Conservation (phyloP, 2,888 invertebrate genomes). For the Camptogramma bilineatum region DNA sequence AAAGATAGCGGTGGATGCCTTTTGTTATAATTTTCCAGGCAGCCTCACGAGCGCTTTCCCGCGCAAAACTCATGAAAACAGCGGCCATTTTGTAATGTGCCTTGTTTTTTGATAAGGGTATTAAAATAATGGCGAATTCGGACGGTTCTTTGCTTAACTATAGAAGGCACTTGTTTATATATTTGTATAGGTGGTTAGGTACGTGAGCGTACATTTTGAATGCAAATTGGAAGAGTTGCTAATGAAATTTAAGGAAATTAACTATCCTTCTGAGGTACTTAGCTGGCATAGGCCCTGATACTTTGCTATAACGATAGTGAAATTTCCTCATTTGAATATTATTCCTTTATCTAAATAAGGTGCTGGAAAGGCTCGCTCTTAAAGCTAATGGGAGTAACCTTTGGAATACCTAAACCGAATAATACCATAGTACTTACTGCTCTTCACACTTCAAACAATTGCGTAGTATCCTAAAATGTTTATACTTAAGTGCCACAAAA, state of each 20-base stretch:
- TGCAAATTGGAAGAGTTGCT: slow-evolving; percentile 76
- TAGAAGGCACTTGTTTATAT: slow-evolving; percentile 68
- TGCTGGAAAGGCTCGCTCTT: slow-evolving; percentile 37
- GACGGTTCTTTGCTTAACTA: slow-evolving; percentile 69
- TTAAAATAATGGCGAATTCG: slow-evolving; percentile 82
- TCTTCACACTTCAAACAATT: neutral
- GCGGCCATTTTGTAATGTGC: slow-evolving; percentile 84
- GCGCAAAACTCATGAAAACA: slow-evolving; percentile 82
- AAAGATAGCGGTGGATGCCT: slow-evolving; percentile 86
- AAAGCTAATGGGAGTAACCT: slow-evolving; percentile 35
- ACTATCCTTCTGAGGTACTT: slow-evolving; percentile 52
- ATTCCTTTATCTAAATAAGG: slow-evolving; percentile 48
- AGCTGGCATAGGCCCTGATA: slow-evolving; percentile 45
- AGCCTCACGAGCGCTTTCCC: slow-evolving; percentile 80
- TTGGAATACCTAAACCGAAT: slow-evolving; percentile 32
- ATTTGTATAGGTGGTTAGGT: slow-evolving; percentile 71
- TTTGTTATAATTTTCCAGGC: slow-evolving; percentile 86
- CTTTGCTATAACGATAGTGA: slow-evolving; percentile 46
- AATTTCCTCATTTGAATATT: slow-evolving; percentile 48
- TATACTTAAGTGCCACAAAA: neutral
- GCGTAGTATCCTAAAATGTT: neutral
- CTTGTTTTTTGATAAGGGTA: slow-evolving; percentile 86
- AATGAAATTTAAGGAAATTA: slow-evolving; percentile 73
- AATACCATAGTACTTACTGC: slow-evolving; percentile 12
- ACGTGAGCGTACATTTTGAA: slow-evolving; percentile 80